Conservation (phyloP, 2,888 invertebrate genomes). For the Erannis defoliaria region DNA sequence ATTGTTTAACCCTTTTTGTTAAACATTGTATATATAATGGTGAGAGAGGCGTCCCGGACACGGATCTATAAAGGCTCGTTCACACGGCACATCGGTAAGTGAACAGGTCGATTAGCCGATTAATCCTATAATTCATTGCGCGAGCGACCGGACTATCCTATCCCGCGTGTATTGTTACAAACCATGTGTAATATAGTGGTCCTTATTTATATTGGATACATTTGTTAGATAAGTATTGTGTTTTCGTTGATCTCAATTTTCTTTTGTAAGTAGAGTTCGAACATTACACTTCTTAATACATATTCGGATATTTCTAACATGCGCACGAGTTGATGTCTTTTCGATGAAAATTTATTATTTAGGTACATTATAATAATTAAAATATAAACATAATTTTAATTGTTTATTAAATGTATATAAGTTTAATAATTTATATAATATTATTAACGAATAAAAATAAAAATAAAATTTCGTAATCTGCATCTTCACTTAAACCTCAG, state of each 20-base stretch:
- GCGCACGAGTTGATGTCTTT: constrained; percentile 16
- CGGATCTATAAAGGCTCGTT: constrained; percentile 34
- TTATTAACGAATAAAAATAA: no score
- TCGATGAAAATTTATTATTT: background rate
- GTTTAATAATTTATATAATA: no score
- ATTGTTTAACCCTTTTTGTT: no score
- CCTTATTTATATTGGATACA: constrained; percentile 48
- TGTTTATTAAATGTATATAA: no score
- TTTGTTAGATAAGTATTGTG: constrained; percentile 40
- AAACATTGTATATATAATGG: constrained; percentile 11
- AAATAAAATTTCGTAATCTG: no score
- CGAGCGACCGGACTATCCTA: constrained; percentile 42
- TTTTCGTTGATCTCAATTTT: constrained; percentile 32
- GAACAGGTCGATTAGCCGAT: constrained; percentile 55
- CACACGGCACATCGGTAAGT: constrained; percentile 41
- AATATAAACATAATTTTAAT: no score
- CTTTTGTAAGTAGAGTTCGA: background rate
- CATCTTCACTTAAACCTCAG: no score
- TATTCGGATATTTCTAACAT: background rate
- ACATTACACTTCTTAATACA: no score
- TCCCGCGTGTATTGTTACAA: constrained; percentile 53
- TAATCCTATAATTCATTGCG: constrained; percentile 52
- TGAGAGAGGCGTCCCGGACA: constrained; percentile 14
- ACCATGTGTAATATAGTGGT: constrained; percentile 58
- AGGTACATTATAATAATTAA: no score